Evolutionary conservation across 2,888 invertebrate species (phyloP).

Genomic region (Trichogramma dendrolimi): DNA sequence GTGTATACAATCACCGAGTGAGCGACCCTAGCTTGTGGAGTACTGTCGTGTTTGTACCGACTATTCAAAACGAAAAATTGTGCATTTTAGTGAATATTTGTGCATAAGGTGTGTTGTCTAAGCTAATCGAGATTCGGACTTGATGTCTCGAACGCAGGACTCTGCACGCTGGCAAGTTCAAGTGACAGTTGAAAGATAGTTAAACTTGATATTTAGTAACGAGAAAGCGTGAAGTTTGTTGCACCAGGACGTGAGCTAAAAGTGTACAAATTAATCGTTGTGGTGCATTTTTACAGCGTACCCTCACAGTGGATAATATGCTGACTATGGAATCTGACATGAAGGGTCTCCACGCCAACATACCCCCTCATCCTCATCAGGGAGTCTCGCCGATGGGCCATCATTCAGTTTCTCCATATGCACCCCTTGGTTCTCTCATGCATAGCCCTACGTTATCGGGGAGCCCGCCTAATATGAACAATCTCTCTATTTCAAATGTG

Average conservation of each 20-base stretch:
- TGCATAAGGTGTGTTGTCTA: too few relatives aligned
- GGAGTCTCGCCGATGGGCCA: constrained; percentile 60
- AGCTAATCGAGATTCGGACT: not conserved
- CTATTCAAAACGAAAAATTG: too few relatives aligned
- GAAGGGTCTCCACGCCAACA: constrained; percentile 81
- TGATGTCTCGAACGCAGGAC: constrained; percentile 21
- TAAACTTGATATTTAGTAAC: too few relatives aligned
- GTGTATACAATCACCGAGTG: too few relatives aligned
- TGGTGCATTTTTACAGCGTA: too few relatives aligned
- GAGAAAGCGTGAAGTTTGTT: too few relatives aligned
- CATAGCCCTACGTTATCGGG: constrained; percentile 49
- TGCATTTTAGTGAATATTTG: too few relatives aligned
- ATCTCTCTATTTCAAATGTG: constrained; percentile 41
- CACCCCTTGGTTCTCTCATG: constrained; percentile 64
- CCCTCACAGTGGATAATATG: constrained; percentile 68
- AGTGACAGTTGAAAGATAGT: too few relatives aligned
- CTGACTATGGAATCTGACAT: constrained; percentile 86
- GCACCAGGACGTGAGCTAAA: too few relatives aligned
- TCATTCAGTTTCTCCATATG: constrained; percentile 62
- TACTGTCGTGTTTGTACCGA: too few relatives aligned
- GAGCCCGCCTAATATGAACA: constrained; percentile 45
- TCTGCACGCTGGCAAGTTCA: not conserved
- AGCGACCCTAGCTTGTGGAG: too few relatives aligned
- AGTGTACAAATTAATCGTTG: too few relatives aligned
- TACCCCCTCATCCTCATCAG: constrained; percentile 80